Conservation (phyloP, 1,140 invertebrate genomes). For the Caenorhabditis brenneri region DNA sequence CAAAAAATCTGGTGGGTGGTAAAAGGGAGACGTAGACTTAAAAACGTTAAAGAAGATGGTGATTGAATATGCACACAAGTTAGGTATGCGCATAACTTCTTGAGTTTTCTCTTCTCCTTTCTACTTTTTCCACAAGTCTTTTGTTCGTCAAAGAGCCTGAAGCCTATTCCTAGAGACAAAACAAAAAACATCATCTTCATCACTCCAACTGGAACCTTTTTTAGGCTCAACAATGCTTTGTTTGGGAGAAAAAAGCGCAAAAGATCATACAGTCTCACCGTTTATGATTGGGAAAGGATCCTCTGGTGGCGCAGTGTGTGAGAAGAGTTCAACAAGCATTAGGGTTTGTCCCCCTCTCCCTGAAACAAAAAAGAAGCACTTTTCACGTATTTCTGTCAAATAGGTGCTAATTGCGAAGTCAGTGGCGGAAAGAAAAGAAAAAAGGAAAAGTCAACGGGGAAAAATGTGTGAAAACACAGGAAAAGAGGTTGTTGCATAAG, state of each 20-base stretch:
- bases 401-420: constrained; percentile 1
- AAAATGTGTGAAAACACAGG: constrained; percentile 39
- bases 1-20: constrained; percentile 34
- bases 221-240: background rate
- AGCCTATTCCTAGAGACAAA: constrained; percentile 17
- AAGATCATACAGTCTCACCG: constrained; percentile 1
- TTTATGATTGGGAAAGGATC: background rate
- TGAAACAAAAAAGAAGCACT: background rate
- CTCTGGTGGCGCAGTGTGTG: background rate
- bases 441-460: background rate
- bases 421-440: background rate
- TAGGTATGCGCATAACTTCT: constrained; percentile 42
- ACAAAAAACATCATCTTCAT: constrained; percentile 7
- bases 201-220: background rate
- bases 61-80: constrained; percentile 35
- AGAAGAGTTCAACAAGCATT: constrained; percentile 22
- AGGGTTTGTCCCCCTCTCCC: background rate
- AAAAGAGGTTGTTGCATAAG: constrained; percentile 29
- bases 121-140: background rate
- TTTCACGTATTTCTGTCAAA: background rate
- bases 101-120: constrained; percentile 11
- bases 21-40: constrained; percentile 17
- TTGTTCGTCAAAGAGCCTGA: background rate
- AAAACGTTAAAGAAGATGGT: constrained; percentile 11
- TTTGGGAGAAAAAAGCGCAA: background rate